Conservation (phyloP, 1,140 invertebrate species). For the Euglossa dilemma region DNA sequence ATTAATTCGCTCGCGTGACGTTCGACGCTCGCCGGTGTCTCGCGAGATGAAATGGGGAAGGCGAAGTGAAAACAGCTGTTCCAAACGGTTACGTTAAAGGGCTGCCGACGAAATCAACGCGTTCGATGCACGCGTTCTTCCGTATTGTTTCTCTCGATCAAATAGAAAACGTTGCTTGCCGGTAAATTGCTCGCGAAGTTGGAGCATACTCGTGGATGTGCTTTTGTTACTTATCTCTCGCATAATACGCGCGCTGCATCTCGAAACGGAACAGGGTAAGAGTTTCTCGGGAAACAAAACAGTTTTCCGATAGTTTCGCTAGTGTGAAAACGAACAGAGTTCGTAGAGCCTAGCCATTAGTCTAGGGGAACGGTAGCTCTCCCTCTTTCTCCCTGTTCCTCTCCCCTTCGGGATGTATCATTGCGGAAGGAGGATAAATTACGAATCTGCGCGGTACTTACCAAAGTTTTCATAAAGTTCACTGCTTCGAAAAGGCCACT, state of each 20-base stretch:
- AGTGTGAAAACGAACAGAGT: slow-evolving; percentile 59
- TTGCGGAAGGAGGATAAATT: slow-evolving; percentile 51
- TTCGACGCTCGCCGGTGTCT: neutral
- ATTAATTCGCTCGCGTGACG: neutral
- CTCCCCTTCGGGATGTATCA: slow-evolving; percentile 38
- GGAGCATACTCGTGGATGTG: neutral
- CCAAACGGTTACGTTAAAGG: neutral
- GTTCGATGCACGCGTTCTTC: no score
- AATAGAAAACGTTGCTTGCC: neutral
- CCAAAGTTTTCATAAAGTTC: slow-evolving; percentile 64
- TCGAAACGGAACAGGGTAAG: slow-evolving; percentile 23
- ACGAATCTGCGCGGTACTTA: slow-evolving; percentile 49
- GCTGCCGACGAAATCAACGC: neutral
- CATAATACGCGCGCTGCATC: slow-evolving; percentile 45
- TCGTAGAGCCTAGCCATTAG: slow-evolving; percentile 52
- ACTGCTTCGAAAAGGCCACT: slow-evolving; percentile 21
- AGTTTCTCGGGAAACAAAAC: slow-evolving; percentile 58
- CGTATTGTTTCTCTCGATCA: neutral
- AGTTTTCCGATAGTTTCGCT: slow-evolving; percentile 60
- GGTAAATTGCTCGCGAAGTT: slow-evolving; percentile 51
- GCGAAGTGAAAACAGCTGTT: no score
- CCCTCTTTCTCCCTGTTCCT: neutral
- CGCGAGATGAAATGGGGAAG: neutral
- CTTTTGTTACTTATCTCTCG: slow-evolving; percentile 44
- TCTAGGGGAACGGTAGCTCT: neutral